Conservation (phyloP, 2,113 vertebrate genomes). For the Coturnix japonica region DNA sequence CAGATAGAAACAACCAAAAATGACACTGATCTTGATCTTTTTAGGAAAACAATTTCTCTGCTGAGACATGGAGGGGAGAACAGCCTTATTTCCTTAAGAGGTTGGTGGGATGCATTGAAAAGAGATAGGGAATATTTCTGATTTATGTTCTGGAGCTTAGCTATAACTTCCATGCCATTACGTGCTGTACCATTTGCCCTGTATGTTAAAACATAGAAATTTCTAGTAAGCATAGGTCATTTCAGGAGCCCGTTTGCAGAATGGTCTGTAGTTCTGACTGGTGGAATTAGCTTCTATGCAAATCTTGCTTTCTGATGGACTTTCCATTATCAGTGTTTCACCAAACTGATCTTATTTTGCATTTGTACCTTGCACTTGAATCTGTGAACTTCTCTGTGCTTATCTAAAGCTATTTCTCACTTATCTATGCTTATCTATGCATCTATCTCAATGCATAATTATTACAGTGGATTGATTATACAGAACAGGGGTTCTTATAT, state of each 20-base stretch:
- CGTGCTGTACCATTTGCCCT: background rate
- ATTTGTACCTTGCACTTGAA: background rate
- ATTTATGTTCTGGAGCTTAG: background rate
- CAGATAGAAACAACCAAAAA: background rate
- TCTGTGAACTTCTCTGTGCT: background rate
- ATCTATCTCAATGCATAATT: background rate
- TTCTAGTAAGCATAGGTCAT: background rate
- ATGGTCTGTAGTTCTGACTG: background rate
- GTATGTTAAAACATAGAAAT: background rate
- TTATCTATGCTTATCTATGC: background rate
- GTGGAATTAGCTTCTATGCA: background rate
- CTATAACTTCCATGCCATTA: background rate
- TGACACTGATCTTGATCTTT: background rate
- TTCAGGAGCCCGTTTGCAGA: background rate
- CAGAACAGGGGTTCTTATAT: background rate
- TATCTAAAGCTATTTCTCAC: background rate
- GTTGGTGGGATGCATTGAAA: background rate
- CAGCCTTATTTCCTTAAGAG: background rate
- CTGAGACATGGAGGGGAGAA: background rate
- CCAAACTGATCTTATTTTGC: background rate
- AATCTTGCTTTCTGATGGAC: background rate
- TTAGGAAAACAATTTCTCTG: fast-evolving
- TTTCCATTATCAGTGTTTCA: background rate
- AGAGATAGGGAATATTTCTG: background rate
- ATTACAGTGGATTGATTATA: background rate